These are phyloP conservation scores for Eupithecia insigniata DNA, from an alignment of 2,888 invertebrate genomes.

Conservation along the genomic window DNA sequence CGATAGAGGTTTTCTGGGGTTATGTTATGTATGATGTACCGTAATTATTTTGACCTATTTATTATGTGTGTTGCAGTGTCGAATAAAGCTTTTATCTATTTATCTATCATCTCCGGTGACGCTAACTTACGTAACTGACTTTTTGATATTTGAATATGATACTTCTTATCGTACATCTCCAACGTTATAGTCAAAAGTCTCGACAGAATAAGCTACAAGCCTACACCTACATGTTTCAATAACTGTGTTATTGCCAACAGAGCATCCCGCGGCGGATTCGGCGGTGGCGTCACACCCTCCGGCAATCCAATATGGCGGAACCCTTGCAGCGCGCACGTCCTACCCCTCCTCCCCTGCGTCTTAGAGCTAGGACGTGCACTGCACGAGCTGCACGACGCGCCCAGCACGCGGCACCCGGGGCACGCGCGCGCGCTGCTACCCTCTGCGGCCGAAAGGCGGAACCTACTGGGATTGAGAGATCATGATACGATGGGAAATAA, in stretches of 20 bases:
- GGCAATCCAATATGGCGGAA: conserved; percentile 93
- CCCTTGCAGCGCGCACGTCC: conserved; percentile 92
- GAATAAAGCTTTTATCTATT: no score
- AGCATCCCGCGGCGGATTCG: conserved; percentile 93
- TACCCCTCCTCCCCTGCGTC: conserved; percentile 91
- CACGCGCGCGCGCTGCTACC: conserved; percentile 89
- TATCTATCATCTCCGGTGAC: no score
- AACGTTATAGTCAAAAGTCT: not conserved
- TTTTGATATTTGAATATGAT: not conserved
- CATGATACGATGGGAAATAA: conserved; percentile 66
- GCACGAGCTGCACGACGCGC: conserved; percentile 91
- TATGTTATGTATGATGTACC: no score
- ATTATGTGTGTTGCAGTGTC: no score
- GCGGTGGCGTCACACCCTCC: conserved; percentile 89
- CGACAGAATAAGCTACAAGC: not conserved
- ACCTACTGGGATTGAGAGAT: conserved; percentile 87
- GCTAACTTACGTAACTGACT: no score
- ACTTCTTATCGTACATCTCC: not conserved
- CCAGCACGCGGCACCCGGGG: conserved; percentile 87
- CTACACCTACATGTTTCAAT: not conserved
- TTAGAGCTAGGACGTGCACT: conserved; percentile 90
- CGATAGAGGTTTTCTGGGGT: no score
- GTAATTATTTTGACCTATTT: no score
- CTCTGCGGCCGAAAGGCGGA: conserved; percentile 90
- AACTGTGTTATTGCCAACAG: conserved; percentile 52